phyloP scores from a whole-genome alignment of 2,888 invertebrate species.

The Scrobipalpa atriplicella region DNA sequence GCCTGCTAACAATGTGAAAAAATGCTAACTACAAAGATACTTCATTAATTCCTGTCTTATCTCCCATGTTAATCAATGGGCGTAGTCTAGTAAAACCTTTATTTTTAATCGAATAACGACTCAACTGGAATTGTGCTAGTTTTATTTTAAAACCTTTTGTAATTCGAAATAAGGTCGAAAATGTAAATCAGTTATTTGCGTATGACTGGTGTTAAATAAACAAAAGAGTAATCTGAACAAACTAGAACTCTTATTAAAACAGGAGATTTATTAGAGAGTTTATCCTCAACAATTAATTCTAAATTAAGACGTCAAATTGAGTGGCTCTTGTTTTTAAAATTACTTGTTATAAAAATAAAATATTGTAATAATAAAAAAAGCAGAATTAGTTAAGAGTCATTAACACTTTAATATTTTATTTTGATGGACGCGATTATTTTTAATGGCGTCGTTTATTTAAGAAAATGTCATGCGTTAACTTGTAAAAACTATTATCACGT shows the following conservation, averaged over 20 bases:
- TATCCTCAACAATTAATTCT: conserved; percentile 67
- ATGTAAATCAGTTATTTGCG: conserved; percentile 7
- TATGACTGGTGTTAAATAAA: conserved; percentile 35
- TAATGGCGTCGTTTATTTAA: conserved; percentile 31
- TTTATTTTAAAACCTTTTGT: neutral
- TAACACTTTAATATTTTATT: conserved; percentile 25
- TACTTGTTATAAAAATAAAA: conserved; percentile 12
- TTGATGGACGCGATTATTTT: conserved; percentile 31
- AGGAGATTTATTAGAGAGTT: conserved; percentile 65
- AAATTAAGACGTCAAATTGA: conserved; percentile 64
- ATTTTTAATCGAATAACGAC: conserved; percentile 27
- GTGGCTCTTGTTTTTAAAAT: conserved; percentile 38
- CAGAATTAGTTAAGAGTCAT: conserved; percentile 1
- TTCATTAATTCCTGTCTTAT: conserved; percentile 74
- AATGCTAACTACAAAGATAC: conserved; percentile 73
- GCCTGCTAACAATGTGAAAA: conserved; percentile 73
- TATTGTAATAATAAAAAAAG: neutral
- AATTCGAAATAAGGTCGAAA: conserved; percentile 19
- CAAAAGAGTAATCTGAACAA: conserved; percentile 52
- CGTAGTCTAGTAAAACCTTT: conserved; percentile 67
- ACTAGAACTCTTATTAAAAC: conserved; percentile 64
- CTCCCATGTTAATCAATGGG: conserved; percentile 74
- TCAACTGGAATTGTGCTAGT: conserved; percentile 12
- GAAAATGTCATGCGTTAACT: conserved; percentile 8
- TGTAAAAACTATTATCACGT: conserved; percentile 21